These are phyloP conservation scores for Eulemur macaco DNA, from an alignment of 2,113 vertebrate species.

Conservation along the genomic window DNA sequence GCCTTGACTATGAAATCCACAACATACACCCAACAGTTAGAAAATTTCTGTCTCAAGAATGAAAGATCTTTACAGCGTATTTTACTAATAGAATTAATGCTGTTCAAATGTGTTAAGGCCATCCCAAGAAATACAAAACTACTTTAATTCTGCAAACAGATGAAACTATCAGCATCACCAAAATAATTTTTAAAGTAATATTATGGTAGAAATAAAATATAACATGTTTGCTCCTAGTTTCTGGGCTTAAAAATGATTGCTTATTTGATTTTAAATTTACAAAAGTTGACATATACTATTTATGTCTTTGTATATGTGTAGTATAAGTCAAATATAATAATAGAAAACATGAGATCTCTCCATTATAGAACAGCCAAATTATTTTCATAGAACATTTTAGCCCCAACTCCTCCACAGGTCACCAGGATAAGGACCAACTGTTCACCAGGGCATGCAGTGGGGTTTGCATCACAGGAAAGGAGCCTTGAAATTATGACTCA, in stretches of 20 bases:
- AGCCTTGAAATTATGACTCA: background rate
- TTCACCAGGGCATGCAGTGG: background rate
- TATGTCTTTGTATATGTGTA: background rate
- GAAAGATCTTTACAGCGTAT: background rate
- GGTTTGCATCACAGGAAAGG: background rate
- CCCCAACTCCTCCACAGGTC: background rate
- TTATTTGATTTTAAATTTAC: background rate
- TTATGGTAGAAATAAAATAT: background rate
- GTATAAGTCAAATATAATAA: background rate
- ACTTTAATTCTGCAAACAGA: constrained; percentile 7
- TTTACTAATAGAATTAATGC: constrained; percentile 1
- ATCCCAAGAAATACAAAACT: constrained; percentile 15
- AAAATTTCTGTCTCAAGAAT: background rate
- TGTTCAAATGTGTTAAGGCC: background rate
- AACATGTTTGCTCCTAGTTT: background rate
- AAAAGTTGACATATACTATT: background rate
- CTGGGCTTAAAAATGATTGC: background rate
- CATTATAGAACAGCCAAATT: background rate
- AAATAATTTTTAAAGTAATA: constrained; percentile 3
- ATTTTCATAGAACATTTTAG: background rate
- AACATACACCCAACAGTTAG: background rate
- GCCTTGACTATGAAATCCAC: background rate
- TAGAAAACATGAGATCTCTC: background rate
- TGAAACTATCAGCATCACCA: background rate
- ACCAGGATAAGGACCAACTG: background rate